Evolutionary conservation across 1,140 invertebrate species (phyloP).

Genomic region (Nomia melanderi): DNA sequence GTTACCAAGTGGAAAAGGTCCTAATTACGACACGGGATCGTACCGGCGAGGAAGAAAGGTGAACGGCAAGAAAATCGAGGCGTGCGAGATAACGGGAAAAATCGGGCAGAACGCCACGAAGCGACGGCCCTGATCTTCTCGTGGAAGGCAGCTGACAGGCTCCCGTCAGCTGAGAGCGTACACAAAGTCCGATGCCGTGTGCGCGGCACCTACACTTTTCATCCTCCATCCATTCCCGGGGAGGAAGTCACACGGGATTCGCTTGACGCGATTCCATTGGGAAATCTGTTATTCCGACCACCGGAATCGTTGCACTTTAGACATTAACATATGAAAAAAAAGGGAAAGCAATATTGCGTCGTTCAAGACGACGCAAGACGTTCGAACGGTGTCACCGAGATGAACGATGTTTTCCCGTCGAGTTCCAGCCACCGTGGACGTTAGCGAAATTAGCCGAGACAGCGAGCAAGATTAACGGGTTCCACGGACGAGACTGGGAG

Average conservation of each 20-base stretch:
- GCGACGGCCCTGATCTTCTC: constrained; percentile 52
- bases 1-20: constrained; percentile 27
- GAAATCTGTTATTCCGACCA: not conserved
- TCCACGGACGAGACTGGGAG: not conserved
- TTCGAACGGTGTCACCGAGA: constrained; percentile 24
- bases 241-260: constrained; percentile 2
- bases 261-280: not conserved
- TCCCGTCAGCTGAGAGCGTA: constrained; percentile 77
- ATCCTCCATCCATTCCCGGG: constrained; percentile 22
- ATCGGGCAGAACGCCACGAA: constrained; percentile 27
- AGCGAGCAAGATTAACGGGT: not conserved
- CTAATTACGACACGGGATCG: not conserved
- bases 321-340: not conserved
- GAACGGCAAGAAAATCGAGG: not conserved
- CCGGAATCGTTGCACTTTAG: not conserved
- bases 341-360: constrained; percentile 57
- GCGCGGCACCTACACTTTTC: constrained; percentile 26
- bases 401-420: too few species aligned
- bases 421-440: too few species aligned
- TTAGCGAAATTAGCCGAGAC: too few species aligned
- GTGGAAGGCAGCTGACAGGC: constrained; percentile 69
- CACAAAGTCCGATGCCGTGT: constrained; percentile 67
- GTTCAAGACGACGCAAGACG: constrained; percentile 29
- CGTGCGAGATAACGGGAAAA: not conserved
- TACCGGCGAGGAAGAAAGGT: not conserved